A percentile compares a stretch with the other conserved stretches of the same genome.
Conservation (phyloP, 2,888 invertebrate species). For the Polyommatus icarus region DNA sequence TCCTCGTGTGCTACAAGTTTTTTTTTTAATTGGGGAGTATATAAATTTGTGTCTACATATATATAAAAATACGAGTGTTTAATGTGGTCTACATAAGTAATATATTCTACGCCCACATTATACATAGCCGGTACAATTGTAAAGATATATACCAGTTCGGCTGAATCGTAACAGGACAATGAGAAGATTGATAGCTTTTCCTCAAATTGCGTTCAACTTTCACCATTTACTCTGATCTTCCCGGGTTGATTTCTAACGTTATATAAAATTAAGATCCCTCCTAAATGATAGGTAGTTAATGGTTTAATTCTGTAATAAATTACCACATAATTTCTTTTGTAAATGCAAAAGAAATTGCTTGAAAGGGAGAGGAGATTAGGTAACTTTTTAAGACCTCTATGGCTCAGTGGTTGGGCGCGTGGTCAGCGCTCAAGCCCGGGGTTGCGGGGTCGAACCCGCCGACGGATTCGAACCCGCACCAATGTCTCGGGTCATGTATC, state of each 20-base stretch:
- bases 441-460: too few relatives aligned
- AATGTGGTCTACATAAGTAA: too few relatives aligned
- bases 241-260: slow-evolving; percentile 16
- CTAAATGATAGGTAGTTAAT: slow-evolving; percentile 20
- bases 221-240: slow-evolving; percentile 27
- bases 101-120: background rate
- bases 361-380: background rate
- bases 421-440: too few relatives aligned
- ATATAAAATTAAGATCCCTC: slow-evolving; percentile 18
- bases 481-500: too few relatives aligned
- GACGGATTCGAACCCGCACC: too few relatives aligned
- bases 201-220: slow-evolving; percentile 29
- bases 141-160: slow-evolving; percentile 25
- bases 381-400: background rate
- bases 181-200: slow-evolving; percentile 27
- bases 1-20: too few relatives aligned
- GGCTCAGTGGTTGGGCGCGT: too few relatives aligned
- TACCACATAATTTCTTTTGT: background rate
- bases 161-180: slow-evolving; percentile 30
- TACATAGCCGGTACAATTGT: background rate
- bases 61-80: too few relatives aligned
- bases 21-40: too few relatives aligned
- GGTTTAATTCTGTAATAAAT: background rate
- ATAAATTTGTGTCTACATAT: too few relatives aligned
- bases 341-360: background rate